A percentile compares a stretch with the other conserved stretches of the same genome.
phyloP scores from a whole-genome alignment of 2,113 vertebrate species.

The Petrocephalus zakoni region DNA sequence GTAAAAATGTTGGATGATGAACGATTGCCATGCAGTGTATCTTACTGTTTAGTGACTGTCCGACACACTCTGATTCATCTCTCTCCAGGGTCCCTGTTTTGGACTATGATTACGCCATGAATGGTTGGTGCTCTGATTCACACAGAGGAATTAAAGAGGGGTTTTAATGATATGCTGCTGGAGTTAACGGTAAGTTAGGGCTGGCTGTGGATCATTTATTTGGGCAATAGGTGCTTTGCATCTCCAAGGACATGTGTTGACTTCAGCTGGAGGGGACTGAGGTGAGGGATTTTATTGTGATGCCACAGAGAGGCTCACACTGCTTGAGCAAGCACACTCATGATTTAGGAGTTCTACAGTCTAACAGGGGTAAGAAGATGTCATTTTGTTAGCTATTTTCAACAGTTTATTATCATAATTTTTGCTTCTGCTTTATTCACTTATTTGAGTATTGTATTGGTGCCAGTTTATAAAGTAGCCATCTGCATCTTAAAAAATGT shows the following conservation, averaged over 20 bases:
- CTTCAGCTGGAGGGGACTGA: background rate
- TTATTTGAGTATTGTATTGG: background rate
- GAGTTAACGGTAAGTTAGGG: conserved; percentile 34
- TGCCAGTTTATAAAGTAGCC: background rate
- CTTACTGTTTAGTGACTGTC: conserved; percentile 64
- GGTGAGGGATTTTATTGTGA: background rate
- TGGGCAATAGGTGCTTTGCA: background rate
- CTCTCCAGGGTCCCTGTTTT: conserved; percentile 60
- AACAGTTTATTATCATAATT: background rate
- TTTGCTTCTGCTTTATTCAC: background rate
- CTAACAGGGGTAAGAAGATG: background rate
- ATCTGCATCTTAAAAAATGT: background rate
- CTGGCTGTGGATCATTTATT: conserved; percentile 49
- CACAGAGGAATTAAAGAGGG: conserved; percentile 61
- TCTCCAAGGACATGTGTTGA: background rate
- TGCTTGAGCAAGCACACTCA: background rate
- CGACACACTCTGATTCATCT: conserved; percentile 56
- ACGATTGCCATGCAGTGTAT: conserved; percentile 56
- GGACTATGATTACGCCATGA: conserved; percentile 53
- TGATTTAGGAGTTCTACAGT: background rate
- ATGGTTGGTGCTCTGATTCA: conserved; percentile 51
- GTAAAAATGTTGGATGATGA: conserved; percentile 61
- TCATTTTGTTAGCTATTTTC: background rate
- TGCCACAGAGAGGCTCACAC: background rate
- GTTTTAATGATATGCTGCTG: conserved; percentile 33